phyloP scores from a whole-genome alignment of 2,888 invertebrate species.

The Leptogaster cylindrica region DNA sequence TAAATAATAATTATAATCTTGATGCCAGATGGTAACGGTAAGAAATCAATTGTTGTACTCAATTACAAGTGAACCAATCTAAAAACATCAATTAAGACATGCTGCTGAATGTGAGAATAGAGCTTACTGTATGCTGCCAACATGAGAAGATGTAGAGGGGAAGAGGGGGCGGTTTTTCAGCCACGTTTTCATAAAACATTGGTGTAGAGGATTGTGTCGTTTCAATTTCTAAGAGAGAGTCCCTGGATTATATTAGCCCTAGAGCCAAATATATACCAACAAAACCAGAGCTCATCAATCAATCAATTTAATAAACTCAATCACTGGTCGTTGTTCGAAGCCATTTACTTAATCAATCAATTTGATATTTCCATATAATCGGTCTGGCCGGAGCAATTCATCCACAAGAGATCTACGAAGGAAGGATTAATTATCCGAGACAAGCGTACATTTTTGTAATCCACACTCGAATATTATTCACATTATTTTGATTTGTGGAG shows the following conservation, averaged over 20 bases:
- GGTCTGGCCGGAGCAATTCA: too few relatives aligned
- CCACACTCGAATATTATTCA: too few relatives aligned
- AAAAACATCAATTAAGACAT: constrained; percentile 16
- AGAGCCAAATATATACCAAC: neutral
- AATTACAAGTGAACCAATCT: constrained; percentile 25
- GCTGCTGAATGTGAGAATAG: neutral
- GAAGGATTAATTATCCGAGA: too few relatives aligned
- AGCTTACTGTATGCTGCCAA: neutral
- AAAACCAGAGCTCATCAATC: constrained; percentile 20
- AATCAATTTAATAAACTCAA: constrained; percentile 29
- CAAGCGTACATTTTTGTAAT: too few relatives aligned
- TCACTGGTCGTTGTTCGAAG: constrained; percentile 15
- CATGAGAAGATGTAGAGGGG: too few relatives aligned
- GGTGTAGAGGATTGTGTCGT: neutral
- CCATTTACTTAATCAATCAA: constrained; percentile 29
- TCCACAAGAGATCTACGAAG: too few relatives aligned
- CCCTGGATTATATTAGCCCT: neutral
- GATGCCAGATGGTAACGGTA: neutral
- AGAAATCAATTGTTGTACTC: neutral
- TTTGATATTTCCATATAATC: constrained; percentile 16
- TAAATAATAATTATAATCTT: constrained; percentile 24
- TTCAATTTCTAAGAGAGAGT: neutral
- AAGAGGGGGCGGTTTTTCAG: too few relatives aligned
- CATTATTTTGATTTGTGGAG: too few relatives aligned
- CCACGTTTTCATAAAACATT: too few relatives aligned